Evolutionary conservation across 2,888 invertebrate genomes (phyloP), one percentile per base, ranked within the genome.

Genomic region (Pandemis heparana): DNA sequence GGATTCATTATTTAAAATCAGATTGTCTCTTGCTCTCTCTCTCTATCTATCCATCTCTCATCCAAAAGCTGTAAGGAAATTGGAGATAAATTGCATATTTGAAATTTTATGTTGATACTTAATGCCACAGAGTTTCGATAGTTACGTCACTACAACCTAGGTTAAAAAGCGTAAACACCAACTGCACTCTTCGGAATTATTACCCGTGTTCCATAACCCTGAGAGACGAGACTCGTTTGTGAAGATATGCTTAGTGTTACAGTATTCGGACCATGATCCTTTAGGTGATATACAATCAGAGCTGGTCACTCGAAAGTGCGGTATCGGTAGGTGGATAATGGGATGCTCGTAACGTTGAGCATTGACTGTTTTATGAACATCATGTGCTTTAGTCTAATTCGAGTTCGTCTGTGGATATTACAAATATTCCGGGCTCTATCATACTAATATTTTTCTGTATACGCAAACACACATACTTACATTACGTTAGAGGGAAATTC

Each of bases 271-370:
- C 18, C 53, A 67, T 61, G 12, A 46, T 67, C 56, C 38, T 46
- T 43, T 38, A 38, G 46, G 46, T 51, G 53, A 56, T 69, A 72
- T 16, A 38, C 14, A 38, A 23, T 18, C 5, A 8, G 67, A 62
- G 32, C 53, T 72, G 53, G 61, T 62, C 62, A 43, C 71, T 67
- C 16, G 72, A 71, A 71, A 71, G 61, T 67, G 72, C 32, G 18
- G 43, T 43, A 43, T 43, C 12, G 43, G 63, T 32, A 48, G 48
- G 43, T 48, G 46, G 72, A 41, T 66, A 65, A 71, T 53, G 43
- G 16, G 39, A n/a, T 23, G 32, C 18, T 56, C 43, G 64, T 38
- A 39, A 66, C 39, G 43, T 59, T 59, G 32, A 38, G 43, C 61
- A 38, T 67, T 61, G 61, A 71, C 64, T 66, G 43, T 61, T 71